Base-by-base conservation (phyloP, 2,113 vertebrate genomes). In the Chionomys nivalis region DNA sequence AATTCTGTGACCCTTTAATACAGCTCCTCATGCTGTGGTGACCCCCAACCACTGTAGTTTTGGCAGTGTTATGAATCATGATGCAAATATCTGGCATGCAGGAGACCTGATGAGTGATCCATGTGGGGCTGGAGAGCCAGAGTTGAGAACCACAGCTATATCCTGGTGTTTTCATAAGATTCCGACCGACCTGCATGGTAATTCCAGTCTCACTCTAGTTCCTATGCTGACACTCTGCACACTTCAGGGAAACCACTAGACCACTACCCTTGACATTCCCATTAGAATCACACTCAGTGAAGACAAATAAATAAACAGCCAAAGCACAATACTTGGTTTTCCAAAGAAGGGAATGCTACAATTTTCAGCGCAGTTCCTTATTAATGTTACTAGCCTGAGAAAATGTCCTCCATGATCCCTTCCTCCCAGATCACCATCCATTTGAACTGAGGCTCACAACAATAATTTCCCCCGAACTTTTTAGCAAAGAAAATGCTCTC, bases 251-350 rank as follows among this genome's bases (percentile, higher is more conserved):
- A 94, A 70, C 47, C 63, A 8, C 3, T 65, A 31, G 39, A 49
- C 23, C 70, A 3, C 47, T 85, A 42, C 39, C 49, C 70, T 70
- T 93, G 49, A 4, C 0, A 16, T 82, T 94, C 39, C 58, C 26
- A 36, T 36, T 7, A 66, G 44, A 83, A 93, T 87, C 91, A n/a
- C 31, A 79, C 55, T 95, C 78, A 63, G 31, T 9, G n/a, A 79
- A 81, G 42, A 78, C 75, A 94, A 96, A 93, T 91, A 81, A 93
- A 89, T 42, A 93, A 87, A 86, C 36, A 77, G 39, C 23, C 58
- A 89, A 93, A 85, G 70, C 52, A 66, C 1, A 63, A 39, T 44
- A 14, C 31, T 42, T 83, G 79, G 11, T 91, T 93, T 42, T 81
- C 83, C 52, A 47, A 89, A 65, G 61, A 95, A 73, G 21, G 19